Percentiles rank a stretch among this genome's conserved stretches.
Conservation (phyloP, 2,888 invertebrate genomes). For the Xanthostigma xanthostigma region DNA sequence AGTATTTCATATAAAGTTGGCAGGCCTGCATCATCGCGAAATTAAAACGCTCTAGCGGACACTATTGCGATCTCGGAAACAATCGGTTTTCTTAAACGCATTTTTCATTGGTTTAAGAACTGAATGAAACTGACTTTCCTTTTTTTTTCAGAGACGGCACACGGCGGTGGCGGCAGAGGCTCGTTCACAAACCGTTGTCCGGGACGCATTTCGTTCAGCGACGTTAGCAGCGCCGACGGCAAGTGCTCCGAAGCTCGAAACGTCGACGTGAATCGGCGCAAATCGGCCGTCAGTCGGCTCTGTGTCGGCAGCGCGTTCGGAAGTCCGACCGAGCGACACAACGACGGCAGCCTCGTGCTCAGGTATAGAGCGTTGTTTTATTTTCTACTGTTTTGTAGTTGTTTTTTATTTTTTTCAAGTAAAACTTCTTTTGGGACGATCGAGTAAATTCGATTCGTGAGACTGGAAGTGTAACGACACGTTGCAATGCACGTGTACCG, state of each 20-base stretch:
- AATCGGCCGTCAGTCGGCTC: conserved; percentile 26
- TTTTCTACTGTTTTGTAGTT: too few relatives aligned
- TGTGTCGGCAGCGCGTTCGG: conserved; percentile 16
- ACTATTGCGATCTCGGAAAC: neutral
- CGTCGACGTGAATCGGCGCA: conserved; percentile 18
- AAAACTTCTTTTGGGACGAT: too few relatives aligned
- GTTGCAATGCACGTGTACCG: too few relatives aligned
- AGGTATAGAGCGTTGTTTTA: conserved; percentile 29
- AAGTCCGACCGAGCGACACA: conserved; percentile 34
- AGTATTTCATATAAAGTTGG: too few relatives aligned
- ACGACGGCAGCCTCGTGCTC: conserved; percentile 43
- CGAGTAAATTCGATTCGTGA: too few relatives aligned
- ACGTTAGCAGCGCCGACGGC: conserved; percentile 15
- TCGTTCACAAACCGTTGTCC: conserved; percentile 21
- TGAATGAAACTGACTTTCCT: neutral
- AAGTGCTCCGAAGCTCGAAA: too few relatives aligned
- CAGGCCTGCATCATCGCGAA: too few relatives aligned
- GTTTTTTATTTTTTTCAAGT: too few relatives aligned
- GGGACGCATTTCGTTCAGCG: conserved; percentile 23
- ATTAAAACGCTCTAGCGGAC: neutral
- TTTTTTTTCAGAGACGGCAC: conserved; percentile 5
- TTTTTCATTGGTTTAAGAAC: too few relatives aligned
- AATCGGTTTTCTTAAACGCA: too few relatives aligned
- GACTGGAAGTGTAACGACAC: too few relatives aligned
- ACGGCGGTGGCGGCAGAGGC: conserved; percentile 10